Evolutionary conservation across 2,113 vertebrate genomes (phyloP), one percentile per base, ranked within the genome.

Genomic region (Oxyura jamaicensis): DNA sequence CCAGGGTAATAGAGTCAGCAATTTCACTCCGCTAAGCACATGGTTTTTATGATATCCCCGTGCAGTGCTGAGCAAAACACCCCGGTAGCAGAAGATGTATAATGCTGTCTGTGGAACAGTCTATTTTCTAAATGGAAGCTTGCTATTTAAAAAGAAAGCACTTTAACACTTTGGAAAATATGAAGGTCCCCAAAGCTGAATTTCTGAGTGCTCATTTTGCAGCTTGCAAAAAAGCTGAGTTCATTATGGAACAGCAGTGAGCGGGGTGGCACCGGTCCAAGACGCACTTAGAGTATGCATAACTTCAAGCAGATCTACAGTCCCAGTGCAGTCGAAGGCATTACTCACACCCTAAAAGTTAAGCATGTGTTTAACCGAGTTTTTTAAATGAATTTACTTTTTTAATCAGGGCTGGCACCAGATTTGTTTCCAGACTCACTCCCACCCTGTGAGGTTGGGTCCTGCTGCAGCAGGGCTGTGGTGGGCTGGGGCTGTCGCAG

Each of bases 21-120:
- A 94, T 90, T 90, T 83, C 93, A 53, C 78, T 86, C 82, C 69
- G 50, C 76, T 66, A 55, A 91, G 82, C 65, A 75, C 56, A 19
- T 22, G 79, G 72, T 16, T 94, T 75, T 83, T 44, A 60, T 28
- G 33, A 25, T 13, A 73, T 93, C 90, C 95, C 74, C 1, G 6
- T 0, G 0, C 79, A 11, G 28, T 1, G 2, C 0, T 3, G 72
- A 56, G n/a, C 20, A 59, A 58, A 90, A 90, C 89, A 53, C 4
- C 20, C 56, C 1, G 0, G 85, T 52, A 82, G 91, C 83, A 77
- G 93, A 58, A 90, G 91, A 96, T 4, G 18, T 83, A 90, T 83
- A 65, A 90, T 2, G 6, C 55, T 75, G 75, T n/a, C 91, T 33
- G 23, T 2, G 4, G 90, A 82, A 15, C 21, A 42, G 67, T 36